Evolutionary conservation across 2,888 invertebrate genomes (phyloP).

Genomic region (Netelia inedita): DNA sequence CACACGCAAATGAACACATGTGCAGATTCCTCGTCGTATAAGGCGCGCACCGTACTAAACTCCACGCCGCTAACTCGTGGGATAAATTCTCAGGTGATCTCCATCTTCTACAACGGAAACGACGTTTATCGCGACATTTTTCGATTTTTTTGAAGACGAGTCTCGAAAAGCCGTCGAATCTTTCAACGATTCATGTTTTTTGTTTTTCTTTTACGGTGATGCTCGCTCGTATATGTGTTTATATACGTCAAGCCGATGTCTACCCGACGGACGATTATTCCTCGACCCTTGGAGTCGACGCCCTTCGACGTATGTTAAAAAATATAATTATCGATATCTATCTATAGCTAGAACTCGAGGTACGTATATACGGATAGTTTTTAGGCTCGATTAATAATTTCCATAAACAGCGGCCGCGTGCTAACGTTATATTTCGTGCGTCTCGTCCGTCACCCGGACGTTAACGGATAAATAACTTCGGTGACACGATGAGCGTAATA

Average conservation of each 20-base stretch:
- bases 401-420: background rate
- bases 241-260: conserved; percentile 23
- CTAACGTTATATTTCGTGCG: too few species aligned
- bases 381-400: background rate
- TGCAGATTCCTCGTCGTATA: background rate
- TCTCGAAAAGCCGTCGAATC: background rate
- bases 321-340: background rate
- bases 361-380: background rate
- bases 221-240: background rate
- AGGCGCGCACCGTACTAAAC: background rate
- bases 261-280: background rate
- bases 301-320: conserved; percentile 51
- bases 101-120: conserved; percentile 16
- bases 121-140: background rate
- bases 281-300: conserved; percentile 46
- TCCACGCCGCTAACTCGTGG: background rate
- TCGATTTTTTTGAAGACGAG: background rate
- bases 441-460: background rate
- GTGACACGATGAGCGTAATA: too few species aligned
- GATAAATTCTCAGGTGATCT: conserved; percentile 38
- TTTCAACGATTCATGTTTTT: background rate
- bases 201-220: background rate
- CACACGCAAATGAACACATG: background rate
- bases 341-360: background rate
- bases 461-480: background rate